Conservation (phyloP, 2,113 vertebrate species). For the Narcine bancroftii region DNA sequence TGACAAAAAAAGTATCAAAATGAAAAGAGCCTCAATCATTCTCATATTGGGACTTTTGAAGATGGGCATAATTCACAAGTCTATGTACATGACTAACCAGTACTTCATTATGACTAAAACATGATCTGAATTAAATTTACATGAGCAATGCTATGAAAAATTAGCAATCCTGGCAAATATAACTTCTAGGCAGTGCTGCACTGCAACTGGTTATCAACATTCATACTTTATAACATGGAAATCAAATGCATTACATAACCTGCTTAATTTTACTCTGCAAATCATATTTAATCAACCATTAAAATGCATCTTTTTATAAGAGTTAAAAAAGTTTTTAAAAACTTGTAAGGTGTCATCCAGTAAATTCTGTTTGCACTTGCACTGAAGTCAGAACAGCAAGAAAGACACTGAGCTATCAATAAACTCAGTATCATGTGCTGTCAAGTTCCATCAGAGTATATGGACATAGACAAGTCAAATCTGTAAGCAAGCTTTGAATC, state of each 20-base stretch:
- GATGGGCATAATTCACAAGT: background rate
- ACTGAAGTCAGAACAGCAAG: background rate
- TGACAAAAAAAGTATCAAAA: background rate
- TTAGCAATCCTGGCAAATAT: background rate
- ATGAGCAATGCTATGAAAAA: background rate
- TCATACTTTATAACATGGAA: background rate
- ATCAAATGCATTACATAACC: background rate
- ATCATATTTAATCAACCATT: background rate
- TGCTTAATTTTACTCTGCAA: background rate
- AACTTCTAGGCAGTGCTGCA: background rate
- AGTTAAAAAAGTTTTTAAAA: background rate
- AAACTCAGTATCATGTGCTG: background rate
- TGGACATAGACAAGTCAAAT: background rate
- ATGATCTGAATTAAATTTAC: background rate
- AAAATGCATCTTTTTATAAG: background rate
- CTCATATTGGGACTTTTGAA: background rate
- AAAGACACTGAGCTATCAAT: background rate
- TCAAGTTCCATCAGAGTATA: background rate
- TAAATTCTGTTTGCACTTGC: background rate
- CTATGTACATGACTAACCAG: background rate
- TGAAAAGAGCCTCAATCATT: background rate
- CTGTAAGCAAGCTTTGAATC: background rate
- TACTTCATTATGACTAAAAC: background rate
- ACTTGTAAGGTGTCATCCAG: background rate
- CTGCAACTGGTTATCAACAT: background rate